Evolutionary conservation across 2,113 vertebrate genomes (phyloP), one percentile per base, ranked within the genome.

Genomic region (Ochotona princeps): DNA sequence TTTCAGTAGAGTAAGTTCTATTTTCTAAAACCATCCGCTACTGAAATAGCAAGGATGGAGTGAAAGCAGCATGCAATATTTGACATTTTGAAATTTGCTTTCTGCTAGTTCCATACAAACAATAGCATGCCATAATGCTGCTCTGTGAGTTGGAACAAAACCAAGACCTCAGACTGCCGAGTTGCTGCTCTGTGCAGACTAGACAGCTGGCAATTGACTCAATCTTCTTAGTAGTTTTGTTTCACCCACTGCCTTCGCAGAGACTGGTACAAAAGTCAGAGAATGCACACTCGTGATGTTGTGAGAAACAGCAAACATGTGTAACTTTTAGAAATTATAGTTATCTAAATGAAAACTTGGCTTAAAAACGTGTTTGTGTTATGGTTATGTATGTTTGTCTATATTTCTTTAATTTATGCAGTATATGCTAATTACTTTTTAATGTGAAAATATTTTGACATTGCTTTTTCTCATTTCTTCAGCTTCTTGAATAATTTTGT

Each of bases 391-490:
- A 89, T 95, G 86, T 94, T 92, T 93, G 76, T 95, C 85, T 96
- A 54, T 67, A 92, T 85, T 79, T 83, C 11, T 78, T 72, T 83
- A 96, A 93, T 88, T 88, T 93, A 96, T 88, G 67, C 70, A 76
- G 35, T 67, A 78, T 88, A 93, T 87, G 81, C 87, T 92, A 93
- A 89, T 94, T 94, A 75, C 63, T 65, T 87, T 91, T 90, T 60
- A 81, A 95, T 49, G 78, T 92, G 73, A 72, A 96, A 94, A 97
- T 92, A 91, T 95, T 96, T 96, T 95, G 93, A 94, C 85, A 79
- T 75, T 65, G 25, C 38, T 91, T 94, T 87, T 78, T 65, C 82
- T 95, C 66, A 38, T 87, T 91, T 94, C 82, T 92, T 82, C 94
- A 67, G 92, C 83, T 95, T 79, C 20, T 91, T 91, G 95, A 94